These are phyloP conservation scores for Tachysurus fulvidraco DNA, from an alignment of 2,113 vertebrate genomes.

Conservation along the genomic window DNA sequence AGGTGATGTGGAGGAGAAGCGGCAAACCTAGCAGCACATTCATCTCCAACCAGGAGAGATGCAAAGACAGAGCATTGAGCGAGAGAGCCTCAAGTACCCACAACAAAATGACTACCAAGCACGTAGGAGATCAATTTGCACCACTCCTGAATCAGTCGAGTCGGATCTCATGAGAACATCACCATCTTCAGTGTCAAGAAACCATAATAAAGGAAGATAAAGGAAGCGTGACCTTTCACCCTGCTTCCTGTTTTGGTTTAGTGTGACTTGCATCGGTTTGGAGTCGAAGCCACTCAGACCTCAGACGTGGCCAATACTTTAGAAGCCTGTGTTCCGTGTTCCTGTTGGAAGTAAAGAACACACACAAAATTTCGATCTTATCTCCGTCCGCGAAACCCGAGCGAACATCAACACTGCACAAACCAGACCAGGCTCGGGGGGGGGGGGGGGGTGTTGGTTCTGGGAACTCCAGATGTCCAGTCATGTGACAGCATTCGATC, in stretches of 20 bases:
- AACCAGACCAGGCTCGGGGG: slow-evolving; percentile 55
- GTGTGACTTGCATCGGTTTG: slow-evolving; percentile 60
- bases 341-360: slow-evolving; percentile 62
- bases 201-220: slow-evolving; percentile 36
- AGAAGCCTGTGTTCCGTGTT: slow-evolving; percentile 49
- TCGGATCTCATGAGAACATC: background rate
- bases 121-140: background rate
- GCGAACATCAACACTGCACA: slow-evolving; percentile 56
- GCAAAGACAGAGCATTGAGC: background rate
- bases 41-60: slow-evolving; percentile 27
- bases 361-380: slow-evolving; percentile 65
- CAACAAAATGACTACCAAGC: slow-evolving; percentile 17
- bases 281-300: slow-evolving; percentile 46
- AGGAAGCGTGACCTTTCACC: slow-evolving; percentile 60
- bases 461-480: slow-evolving; percentile 56
- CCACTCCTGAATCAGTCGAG: background rate
- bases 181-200: background rate
- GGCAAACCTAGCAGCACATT: slow-evolving; percentile 22
- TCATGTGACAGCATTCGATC: slow-evolving; percentile 51
- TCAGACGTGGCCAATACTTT: slow-evolving; percentile 41
- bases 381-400: slow-evolving; percentile 65
- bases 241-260: slow-evolving; percentile 60
- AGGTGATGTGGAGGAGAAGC: background rate
- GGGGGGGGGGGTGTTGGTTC: slow-evolving; percentile 54
- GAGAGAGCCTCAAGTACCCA: background rate